Conservation (phyloP, 2,797 vertebrate species). For the Pipistrellus pipistrellus region DNA sequence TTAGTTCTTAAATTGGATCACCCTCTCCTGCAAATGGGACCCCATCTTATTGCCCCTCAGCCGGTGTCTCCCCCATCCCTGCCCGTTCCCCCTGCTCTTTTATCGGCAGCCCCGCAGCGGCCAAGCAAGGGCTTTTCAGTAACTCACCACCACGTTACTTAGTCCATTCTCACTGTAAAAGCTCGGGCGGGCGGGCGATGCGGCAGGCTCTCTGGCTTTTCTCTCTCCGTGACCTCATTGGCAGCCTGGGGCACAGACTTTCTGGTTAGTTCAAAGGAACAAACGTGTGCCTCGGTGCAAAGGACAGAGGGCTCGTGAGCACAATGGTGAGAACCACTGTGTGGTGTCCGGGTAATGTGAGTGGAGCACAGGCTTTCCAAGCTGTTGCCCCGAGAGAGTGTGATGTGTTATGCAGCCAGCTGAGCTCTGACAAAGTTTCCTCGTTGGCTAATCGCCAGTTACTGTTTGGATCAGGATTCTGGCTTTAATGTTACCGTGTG, state of each 20-base stretch:
- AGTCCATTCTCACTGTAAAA: slow-evolving; percentile 42
- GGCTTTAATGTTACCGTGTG: slow-evolving; percentile 60
- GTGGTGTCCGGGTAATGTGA: background rate
- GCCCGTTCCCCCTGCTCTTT: background rate
- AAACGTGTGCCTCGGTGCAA: background rate
- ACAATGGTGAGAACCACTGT: slow-evolving; percentile 12
- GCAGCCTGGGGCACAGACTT: slow-evolving; percentile 40
- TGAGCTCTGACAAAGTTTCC: slow-evolving; percentile 29
- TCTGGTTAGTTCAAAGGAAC: slow-evolving; percentile 14
- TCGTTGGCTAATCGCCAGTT: background rate
- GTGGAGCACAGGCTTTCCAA: slow-evolving; percentile 25
- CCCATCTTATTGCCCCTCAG: background rate
- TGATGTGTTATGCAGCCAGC: background rate
- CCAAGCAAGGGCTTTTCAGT: slow-evolving; percentile 14
- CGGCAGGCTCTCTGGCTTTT: slow-evolving; percentile 30
- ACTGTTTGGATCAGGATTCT: slow-evolving; percentile 33
- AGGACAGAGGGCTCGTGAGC: background rate
- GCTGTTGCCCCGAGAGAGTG: background rate
- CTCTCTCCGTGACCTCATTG: slow-evolving; percentile 52
- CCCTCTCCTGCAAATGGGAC: background rate
- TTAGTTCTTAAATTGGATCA: background rate
- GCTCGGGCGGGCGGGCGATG: background rate
- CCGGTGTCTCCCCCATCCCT: background rate
- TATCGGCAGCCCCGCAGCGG: background rate
- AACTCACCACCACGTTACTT: background rate